Base-by-base conservation (phyloP, 2,113 vertebrate genomes). In the Agelaius tricolor region DNA sequence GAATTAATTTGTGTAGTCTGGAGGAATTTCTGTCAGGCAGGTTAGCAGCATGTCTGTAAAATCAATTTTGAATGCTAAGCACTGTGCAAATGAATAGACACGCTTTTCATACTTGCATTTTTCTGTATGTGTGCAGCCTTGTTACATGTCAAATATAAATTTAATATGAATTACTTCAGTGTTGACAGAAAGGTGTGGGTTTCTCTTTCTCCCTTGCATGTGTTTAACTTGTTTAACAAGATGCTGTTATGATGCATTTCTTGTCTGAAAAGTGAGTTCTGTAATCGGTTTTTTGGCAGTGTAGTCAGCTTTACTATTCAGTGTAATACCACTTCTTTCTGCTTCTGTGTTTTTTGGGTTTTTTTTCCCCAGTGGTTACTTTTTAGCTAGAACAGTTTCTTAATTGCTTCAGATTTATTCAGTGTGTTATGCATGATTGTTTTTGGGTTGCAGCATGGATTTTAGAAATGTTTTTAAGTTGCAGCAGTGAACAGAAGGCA, bases 31-130 rank as follows among this genome's bases (percentile, higher is more conserved):
- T 91, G 66, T 77, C 67, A 94, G 91, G 88, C 91, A 88, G 91
- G 94, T 95, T 96, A 95, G 77, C 87, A 94, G 73, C 49, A 87
- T 92, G 91, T 87, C 95, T 97, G 76, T 86, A 92, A 96, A 97
- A 96, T 87, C 73, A 84, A 75, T 96, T 94, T 75, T 89, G 89
- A 95, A 95, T 95, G 77, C 69, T 78, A 87, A 94, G 84, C 57
- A 90, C 91, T 84, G 57, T 87, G 41, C 68, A 84, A 94, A 78
- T 87, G 91, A 92, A 94, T 68, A 97, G 73, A 71, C 86, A 57
- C 24, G 13, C 91, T 94, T 95, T 96, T 94, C 69, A 94, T 78
- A 65, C 80, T 94, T 78, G 49, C 17, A 52, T 84, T 84, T 94
- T 96, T 92, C 74, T 26, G 7, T 75, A 37, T 80, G 82, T 79